Base-by-base conservation (phyloP, 2,113 vertebrate species). In the Recurvirostra avosetta region DNA sequence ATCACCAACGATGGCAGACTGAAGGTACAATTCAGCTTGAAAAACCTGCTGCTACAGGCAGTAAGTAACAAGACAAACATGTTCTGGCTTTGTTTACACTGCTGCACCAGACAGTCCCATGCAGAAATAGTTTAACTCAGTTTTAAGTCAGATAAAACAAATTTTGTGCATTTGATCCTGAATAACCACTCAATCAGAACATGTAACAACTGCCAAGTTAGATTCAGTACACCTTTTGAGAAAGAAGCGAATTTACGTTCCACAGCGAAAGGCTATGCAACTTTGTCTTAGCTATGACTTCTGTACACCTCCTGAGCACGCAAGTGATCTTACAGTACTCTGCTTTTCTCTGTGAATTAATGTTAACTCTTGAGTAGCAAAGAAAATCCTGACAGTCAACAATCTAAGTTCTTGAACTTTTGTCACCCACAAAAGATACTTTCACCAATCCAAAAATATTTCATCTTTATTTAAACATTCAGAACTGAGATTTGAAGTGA, bases 401-500 rank as follows among this genome's bases (percentile, higher is more conserved):
- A 43, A 12, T 21, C 3, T 18, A 49, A 23, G 32, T 66, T 86
- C 68, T 29, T 74, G 3, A 66, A 59, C 13, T 65, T 78, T 12
- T 11, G 15, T 38, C 8, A 12, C 53, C 26, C 74, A 78, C 18
- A 86, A 90, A 74, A 67, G 52, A 75, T 25, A 32, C 25, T 49
- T 73, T 41, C 13, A 67, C 32, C 34, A 75, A 75, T 85, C 56
- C 13, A 82, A 8, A 81, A 62, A 34, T n/a, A 87, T 32, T 88
- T 75, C 1, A 38, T 70, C 53, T 96, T 97, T 96, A 92, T 97
- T 96, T 50, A 56, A 90, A 70, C n/a, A 63, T 50, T 45, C 30
- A 80, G 13, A 83, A 59, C 13, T 76, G 15, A 94, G 53, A 83
- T 65, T 26, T 61, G 32, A 70, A 83, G 55, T 62, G 2, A 77